Evolutionary conservation across 1,140 invertebrate species (phyloP), one percentile per base, ranked within the genome.

Genomic region (Heliconius eleuchia): DNA sequence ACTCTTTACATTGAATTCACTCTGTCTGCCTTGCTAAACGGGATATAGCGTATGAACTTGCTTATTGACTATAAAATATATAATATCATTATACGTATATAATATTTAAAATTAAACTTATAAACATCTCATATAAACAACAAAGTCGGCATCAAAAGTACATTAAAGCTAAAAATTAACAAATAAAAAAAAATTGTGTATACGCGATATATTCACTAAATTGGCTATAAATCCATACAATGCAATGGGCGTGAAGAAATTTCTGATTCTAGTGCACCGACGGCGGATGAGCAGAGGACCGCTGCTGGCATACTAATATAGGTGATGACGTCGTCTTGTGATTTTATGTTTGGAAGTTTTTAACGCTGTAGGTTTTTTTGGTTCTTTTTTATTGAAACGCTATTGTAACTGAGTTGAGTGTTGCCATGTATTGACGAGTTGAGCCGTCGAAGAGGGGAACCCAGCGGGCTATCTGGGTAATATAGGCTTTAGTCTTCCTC

Each of bases 191-290:
- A 30, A 66, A 66, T 66, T 6, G 60, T 66, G 13, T 66, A 66
- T 66, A 66, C 60, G 27, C 23, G 60, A 30, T 66, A 66, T 30
- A 66, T 16, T 16, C 60, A 66, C 60, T 66, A 66, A 66, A 66
- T 66, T 66, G 60, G 27, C 60, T 23, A 66, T 66, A 66, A 66
- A 66, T 66, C 60, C 60, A 66, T 30, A 66, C 60, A 66, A 66
- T 66, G 60, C 60, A 66, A 27, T 57, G 55, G 60, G 60, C 60
- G 60, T 66, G 60, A 66, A 66, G 60, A 66, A 66, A 66, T 66
- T 66, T 9, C 60, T 66, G 23, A 66, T 66, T 66, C 60, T 66
- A 66, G 60, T 66, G 60, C 60, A 66, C 60, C 60, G 60, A 66
- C 60, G 60, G 60, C 60, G 60, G 60, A 66, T 66, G 60, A 66